A percentile compares a stretch with the other conserved stretches of the same genome.
Conservation (phyloP, 2,797 vertebrate genomes). For the Enteromius radiatus region DNA sequence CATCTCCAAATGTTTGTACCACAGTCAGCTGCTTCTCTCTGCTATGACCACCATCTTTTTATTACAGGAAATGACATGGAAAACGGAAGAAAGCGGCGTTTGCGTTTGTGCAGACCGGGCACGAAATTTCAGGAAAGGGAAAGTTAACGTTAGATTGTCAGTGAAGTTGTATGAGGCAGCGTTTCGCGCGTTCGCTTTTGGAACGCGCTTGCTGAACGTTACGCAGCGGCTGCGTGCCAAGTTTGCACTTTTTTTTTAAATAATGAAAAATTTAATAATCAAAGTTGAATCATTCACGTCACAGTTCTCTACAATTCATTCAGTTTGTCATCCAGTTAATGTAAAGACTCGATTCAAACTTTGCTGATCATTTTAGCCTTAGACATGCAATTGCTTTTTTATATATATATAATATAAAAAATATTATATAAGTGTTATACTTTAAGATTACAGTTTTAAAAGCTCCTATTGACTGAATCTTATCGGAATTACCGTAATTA, state of each 20-base stretch:
- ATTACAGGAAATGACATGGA: constrained; percentile 98
- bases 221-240: not conserved
- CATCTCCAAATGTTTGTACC: constrained; percentile 69
- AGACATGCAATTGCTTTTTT: not conserved
- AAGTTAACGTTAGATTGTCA: constrained; percentile 56
- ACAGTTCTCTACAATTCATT: not conserved
- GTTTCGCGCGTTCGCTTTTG: not conserved
- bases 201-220: not conserved
- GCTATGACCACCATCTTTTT: constrained; percentile 95
- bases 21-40: constrained; percentile 84
- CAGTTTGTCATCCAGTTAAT: not conserved
- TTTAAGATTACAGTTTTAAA: not conserved
- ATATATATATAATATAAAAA: too few species aligned
- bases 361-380: not conserved
- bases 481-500: not conserved
- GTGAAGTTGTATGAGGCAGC: not conserved
- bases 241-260: too few species aligned
- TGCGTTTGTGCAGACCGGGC: constrained; percentile 80
- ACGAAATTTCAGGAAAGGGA: constrained; percentile 73
- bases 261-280: not conserved
- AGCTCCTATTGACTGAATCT: not conserved
- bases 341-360: not conserved
- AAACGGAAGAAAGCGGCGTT: constrained; percentile 89
- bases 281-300: not conserved
- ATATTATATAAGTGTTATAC: not conserved